These are phyloP conservation scores for Tribolium castaneum DNA, from an alignment of 1,140 invertebrate species.

Conservation along the genomic window DNA sequence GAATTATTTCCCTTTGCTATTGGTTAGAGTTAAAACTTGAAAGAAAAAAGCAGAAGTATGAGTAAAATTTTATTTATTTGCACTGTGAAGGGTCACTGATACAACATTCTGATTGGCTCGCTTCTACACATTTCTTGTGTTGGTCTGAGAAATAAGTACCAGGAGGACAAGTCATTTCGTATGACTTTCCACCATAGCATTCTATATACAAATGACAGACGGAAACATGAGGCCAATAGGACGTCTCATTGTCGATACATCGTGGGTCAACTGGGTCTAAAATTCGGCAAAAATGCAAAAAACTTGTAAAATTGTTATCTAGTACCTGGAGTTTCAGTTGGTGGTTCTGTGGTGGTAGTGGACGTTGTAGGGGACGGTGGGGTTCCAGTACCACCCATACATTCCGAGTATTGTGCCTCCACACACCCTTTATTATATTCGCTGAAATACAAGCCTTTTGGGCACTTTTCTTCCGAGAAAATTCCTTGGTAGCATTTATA, in stretches of 20 bases:
- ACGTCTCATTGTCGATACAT: background rate
- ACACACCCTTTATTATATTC: background rate
- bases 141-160: background rate
- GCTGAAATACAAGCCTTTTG: background rate
- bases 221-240: background rate
- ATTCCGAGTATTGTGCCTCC: background rate
- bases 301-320: background rate
- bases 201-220: background rate
- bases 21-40: too few relatives aligned
- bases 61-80: background rate
- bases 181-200: background rate
- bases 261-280: background rate
- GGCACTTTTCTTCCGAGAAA: background rate
- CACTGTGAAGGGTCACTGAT: background rate
- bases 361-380: background rate
- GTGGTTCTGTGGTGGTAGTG: background rate
- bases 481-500: constrained; percentile 7
- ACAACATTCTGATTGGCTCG: background rate
- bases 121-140: background rate
- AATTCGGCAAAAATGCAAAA: background rate
- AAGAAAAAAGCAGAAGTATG: background rate
- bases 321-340: background rate
- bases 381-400: background rate
- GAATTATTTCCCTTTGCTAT: too few relatives aligned
- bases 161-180: background rate